Base-by-base conservation (phyloP, 35 echinoderm and acorn worm genomes). In the Apostichopus japonicus region DNA sequence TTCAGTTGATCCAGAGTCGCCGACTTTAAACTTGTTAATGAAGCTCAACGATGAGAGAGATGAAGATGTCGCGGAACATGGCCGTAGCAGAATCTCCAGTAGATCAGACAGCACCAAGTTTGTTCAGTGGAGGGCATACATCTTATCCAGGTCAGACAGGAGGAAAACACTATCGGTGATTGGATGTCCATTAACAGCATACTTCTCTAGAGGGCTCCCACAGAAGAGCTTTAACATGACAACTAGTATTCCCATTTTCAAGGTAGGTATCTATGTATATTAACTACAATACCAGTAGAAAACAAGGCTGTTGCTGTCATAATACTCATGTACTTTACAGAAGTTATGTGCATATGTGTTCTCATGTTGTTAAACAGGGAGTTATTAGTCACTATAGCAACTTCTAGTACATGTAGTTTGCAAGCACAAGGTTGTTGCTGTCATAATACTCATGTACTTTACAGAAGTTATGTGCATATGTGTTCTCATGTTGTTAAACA, bases 111-210 rank as follows among this genome's bases (percentile, higher is more conserved):
- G 94, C 77, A 95, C 96, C 77, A 98, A 98, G 79, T 98, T 93
- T 72, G 65, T 98, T 19, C 96, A 98, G 58, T 98, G 94, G 92
- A 79, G 92, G 79, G 94, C 94, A 19, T 95, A 94, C 78, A 92
- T 98, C 5, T 72, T 95, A 55, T 98, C 96, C 15, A 92, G 96
- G 59, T 93, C 94, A 79, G 96, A 98, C 79, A 86, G 91, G 24
- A 95, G 91, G 86, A 94, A 98, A 73, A 95, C 92, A 22, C 65
- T 95, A 23, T 67, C 93, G 19, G 91, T 97, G 55, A 90, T 92
- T 23, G 96, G 91, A 24, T 94, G 87, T 25, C 90, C 96, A 0
- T 56, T 95, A 8, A 86, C 96, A 5, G 93, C 92, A 0, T 98
- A 94, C 73, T 98, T 93, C 77, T 98, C 96, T 5, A 83, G 79